These are phyloP conservation scores for Xiphophorus birchmanni DNA, from an alignment of 2,797 vertebrate species.

Conservation along the genomic window DNA sequence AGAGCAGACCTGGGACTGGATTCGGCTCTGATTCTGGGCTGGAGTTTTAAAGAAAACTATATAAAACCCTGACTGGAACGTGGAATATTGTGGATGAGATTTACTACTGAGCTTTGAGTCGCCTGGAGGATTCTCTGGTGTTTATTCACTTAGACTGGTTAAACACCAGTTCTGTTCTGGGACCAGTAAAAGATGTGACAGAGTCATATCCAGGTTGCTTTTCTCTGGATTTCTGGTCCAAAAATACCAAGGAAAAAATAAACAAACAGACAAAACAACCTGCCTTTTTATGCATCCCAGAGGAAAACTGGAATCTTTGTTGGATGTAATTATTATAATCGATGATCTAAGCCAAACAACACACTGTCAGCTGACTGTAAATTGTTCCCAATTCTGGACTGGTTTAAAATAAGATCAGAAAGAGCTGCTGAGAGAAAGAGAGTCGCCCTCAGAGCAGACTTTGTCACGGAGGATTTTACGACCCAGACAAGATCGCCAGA, in stretches of 20 bases:
- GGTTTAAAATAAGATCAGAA: slow-evolving; percentile 21
- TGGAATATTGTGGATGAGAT: slow-evolving; percentile 33
- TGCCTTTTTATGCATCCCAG: slow-evolving; percentile 4
- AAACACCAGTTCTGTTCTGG: slow-evolving; percentile 9
- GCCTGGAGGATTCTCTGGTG: slow-evolving; percentile 43
- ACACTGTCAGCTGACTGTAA: slow-evolving; percentile 21
- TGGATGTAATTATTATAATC: slow-evolving; percentile 25
- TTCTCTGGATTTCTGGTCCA: slow-evolving; percentile 6
- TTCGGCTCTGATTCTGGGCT: slow-evolving; percentile 27
- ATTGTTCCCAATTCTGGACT: slow-evolving; percentile 22
- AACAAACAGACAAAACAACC: slow-evolving; percentile 11
- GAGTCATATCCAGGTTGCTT: background rate
- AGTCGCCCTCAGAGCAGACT: slow-evolving; percentile 18
- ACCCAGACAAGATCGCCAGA: slow-evolving; percentile 17
- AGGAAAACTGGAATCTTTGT: slow-evolving; percentile 17
- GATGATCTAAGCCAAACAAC: slow-evolving; percentile 24
- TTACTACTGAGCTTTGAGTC: slow-evolving; percentile 44
- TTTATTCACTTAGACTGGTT: slow-evolving; percentile 42
- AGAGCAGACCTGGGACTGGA: slow-evolving; percentile 21
- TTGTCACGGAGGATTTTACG: slow-evolving; percentile 25
- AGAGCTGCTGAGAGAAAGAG: slow-evolving; percentile 21
- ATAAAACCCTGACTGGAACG: slow-evolving; percentile 23
- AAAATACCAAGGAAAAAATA: background rate
- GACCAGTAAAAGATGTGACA: slow-evolving; percentile 25
- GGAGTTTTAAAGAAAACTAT: slow-evolving; percentile 19